Evolutionary conservation across 1,140 invertebrate species (phyloP).

Genomic region (Drosophila pectinifera): DNA sequence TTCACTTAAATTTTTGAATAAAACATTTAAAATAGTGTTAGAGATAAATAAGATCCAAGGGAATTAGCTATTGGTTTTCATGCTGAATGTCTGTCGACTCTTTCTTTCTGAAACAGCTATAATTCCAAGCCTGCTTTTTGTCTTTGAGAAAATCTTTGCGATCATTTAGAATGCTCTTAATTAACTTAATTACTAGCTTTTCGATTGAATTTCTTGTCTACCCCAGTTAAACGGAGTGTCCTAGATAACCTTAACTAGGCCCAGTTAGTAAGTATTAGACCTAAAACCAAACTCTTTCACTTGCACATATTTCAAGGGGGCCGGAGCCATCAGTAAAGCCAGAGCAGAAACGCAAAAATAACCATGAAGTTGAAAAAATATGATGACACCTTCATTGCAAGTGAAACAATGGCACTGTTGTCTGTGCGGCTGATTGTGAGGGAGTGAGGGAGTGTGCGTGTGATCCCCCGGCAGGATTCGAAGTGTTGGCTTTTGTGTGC

Average conservation of each 20-base stretch:
- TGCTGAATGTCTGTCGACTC: no score
- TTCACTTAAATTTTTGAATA: no score
- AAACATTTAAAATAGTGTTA: no score
- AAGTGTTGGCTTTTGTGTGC: constrained; percentile 54
- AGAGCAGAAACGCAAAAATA: constrained; percentile 41
- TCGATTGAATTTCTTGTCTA: background rate
- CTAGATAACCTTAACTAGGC: constrained; percentile 2
- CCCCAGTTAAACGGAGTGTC: background rate
- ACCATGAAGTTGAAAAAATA: constrained; percentile 78
- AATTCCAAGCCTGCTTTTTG: no score
- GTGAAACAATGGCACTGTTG: constrained; percentile 49
- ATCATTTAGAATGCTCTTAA: no score
- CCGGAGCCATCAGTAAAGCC: background rate
- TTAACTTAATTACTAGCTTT: background rate
- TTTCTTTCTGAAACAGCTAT: no score
- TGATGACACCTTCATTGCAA: constrained; percentile 78
- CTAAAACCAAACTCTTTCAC: constrained; percentile 25
- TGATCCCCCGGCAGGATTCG: constrained; percentile 1
- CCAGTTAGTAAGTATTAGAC: constrained; percentile 13
- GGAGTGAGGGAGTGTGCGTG: background rate
- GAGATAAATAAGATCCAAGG: no score
- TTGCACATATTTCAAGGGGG: constrained; percentile 44
- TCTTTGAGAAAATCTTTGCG: no score
- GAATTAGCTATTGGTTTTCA: no score
- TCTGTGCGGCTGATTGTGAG: background rate